Evolutionary conservation across 2,888 invertebrate species (phyloP).

Genomic region (Tipula lateralis): DNA sequence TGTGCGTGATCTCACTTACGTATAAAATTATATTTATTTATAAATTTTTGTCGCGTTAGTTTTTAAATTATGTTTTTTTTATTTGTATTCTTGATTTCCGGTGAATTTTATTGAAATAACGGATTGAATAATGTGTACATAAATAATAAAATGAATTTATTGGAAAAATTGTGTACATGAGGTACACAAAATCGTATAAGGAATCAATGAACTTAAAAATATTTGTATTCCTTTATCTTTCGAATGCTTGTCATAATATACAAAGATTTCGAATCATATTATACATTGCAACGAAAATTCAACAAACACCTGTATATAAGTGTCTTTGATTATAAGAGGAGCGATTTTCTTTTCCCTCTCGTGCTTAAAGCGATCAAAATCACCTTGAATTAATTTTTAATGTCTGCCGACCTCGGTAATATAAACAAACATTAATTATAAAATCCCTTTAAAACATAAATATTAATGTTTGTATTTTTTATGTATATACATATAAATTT

Average conservation of each 20-base stretch:
- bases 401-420: background rate
- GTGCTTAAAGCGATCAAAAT: background rate
- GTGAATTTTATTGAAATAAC: conserved; percentile 24
- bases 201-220: background rate
- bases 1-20: background rate
- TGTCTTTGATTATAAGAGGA: background rate
- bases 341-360: background rate
- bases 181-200: background rate
- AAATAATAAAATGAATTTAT: conserved; percentile 5
- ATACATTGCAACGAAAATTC: background rate
- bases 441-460: background rate
- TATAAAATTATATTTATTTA: background rate
- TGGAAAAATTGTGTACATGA: background rate
- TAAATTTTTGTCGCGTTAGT: background rate
- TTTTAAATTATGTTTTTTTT: too few relatives aligned
- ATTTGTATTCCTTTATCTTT: background rate
- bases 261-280: background rate
- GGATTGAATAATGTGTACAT: background rate
- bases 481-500: too few relatives aligned
- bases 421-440: background rate
- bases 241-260: background rate
- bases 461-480: background rate
- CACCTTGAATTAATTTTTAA: background rate
- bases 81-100: background rate
- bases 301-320: background rate